phyloP scores from a whole-genome alignment of 2,113 vertebrate species.

The Antennarius striatus region DNA sequence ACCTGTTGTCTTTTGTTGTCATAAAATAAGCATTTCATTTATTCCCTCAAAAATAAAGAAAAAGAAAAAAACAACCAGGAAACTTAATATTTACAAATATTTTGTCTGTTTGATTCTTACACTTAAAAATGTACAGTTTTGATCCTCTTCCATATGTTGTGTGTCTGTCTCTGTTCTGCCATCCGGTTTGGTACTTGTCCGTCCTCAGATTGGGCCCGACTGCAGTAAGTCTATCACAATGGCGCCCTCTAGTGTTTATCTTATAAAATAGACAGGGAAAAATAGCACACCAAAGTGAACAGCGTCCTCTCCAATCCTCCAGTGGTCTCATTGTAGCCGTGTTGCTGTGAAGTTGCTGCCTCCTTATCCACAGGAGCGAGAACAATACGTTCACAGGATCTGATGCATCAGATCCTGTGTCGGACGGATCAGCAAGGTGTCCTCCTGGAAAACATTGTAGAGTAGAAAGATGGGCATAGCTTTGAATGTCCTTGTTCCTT shows the following conservation, averaged over 20 bases:
- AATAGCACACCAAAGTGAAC: not conserved
- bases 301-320: conserved; percentile 12
- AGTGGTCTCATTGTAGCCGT: conserved; percentile 28
- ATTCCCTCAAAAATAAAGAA: conserved; percentile 65
- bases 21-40: conserved; percentile 79
- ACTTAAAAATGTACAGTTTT: conserved; percentile 84
- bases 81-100: conserved; percentile 87
- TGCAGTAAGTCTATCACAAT: conserved; percentile 46
- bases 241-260: conserved; percentile 67
- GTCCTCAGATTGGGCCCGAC: conserved; percentile 11
- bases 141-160: conserved; percentile 55
- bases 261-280: conserved; percentile 75
- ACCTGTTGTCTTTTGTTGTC: conserved; percentile 78
- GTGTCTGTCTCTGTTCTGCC: conserved; percentile 50
- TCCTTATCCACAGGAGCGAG: conserved; percentile 38
- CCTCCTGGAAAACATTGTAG: conserved; percentile 36
- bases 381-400: conserved; percentile 55
- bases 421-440: conserved; percentile 33
- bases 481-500: conserved; percentile 24
- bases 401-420: conserved; percentile 5
- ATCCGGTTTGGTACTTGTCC: conserved; percentile 38
- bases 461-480: conserved; percentile 40
- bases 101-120: conserved; percentile 77
- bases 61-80: conserved; percentile 72
- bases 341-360: conserved; percentile 30